Conservation (phyloP, 1,140 invertebrate genomes). For the Euwallacea fornicatus region DNA sequence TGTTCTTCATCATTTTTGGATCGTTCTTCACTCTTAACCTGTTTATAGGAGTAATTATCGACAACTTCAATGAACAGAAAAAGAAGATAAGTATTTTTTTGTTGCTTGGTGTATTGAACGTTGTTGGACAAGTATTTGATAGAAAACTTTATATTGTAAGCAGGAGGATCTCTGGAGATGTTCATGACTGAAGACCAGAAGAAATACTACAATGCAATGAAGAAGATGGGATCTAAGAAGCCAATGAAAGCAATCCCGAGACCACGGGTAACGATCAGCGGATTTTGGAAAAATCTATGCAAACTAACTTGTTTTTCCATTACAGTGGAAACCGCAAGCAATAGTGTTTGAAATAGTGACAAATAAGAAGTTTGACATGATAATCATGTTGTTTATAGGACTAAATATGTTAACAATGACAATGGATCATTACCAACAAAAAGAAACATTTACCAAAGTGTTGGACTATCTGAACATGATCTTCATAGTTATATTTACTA, state of each 20-base stretch:
- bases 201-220: conserved; percentile 99
- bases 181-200: conserved; percentile 99
- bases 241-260: conserved; percentile 96
- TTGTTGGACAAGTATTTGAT: conserved; percentile 11
- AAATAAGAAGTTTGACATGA: conserved; percentile 99
- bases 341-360: conserved; percentile 97
- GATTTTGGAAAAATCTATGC: not conserved
- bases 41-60: conserved; percentile 98
- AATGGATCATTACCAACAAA: conserved; percentile 92
- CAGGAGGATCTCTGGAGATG: conserved; percentile 97
- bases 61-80: conserved; percentile 99
- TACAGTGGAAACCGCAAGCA: conserved; percentile 93
- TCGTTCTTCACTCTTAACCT: conserved; percentile 97
- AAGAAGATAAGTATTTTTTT: conserved; percentile 74
- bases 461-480: conserved; percentile 92
- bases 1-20: conserved; percentile 96
- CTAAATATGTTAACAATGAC: conserved; percentile 99
- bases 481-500: conserved; percentile 98
- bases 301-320: conserved; percentile 23
- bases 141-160: conserved; percentile 37
- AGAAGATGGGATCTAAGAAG: conserved; percentile 98
- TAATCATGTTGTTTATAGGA: conserved; percentile 98
- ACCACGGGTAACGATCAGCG: conserved; percentile 67
- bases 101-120: not conserved
- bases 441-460: conserved; percentile 76